phyloP scores from a whole-genome alignment of 2,888 invertebrate genomes.

The Limnephilus rhombicus region DNA sequence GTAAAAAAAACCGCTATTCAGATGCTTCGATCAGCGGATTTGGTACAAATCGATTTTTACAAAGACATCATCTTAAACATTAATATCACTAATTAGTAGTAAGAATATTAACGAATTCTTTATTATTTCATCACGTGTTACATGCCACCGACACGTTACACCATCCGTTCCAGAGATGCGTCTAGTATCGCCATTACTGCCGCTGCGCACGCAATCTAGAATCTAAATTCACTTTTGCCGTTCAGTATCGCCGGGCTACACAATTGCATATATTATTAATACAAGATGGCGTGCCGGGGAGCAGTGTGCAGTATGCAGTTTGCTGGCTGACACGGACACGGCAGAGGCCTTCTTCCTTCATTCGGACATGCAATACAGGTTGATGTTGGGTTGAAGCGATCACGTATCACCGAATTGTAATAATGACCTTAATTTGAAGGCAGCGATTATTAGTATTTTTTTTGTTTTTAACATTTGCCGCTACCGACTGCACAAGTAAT shows the following conservation, averaged over 20 bases:
- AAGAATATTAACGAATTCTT: neutral
- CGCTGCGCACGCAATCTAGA: neutral
- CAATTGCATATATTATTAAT: neutral
- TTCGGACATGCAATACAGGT: neutral
- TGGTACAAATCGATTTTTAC: neutral
- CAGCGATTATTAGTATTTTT: no score
- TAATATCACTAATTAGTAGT: neutral
- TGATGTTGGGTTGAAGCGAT: neutral
- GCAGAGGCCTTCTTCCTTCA: neutral
- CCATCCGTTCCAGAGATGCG: slow-evolving; percentile 20
- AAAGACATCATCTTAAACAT: no score
- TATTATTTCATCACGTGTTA: neutral
- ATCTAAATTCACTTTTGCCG: neutral
- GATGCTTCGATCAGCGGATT: neutral
- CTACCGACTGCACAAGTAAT: no score
- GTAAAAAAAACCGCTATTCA: no score
- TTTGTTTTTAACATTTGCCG: no score
- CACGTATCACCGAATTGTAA: neutral
- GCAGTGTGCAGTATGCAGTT: neutral
- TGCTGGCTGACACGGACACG: neutral
- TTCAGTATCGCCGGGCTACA: neutral
- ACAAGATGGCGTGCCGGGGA: neutral
- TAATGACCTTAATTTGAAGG: no score
- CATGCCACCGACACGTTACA: slow-evolving; percentile 2
- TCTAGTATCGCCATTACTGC: neutral